Percentiles rank a stretch among this genome's conserved stretches.
Evolutionary conservation across 2,888 invertebrate genomes (phyloP).

Genomic region (Cephus runcator): DNA sequence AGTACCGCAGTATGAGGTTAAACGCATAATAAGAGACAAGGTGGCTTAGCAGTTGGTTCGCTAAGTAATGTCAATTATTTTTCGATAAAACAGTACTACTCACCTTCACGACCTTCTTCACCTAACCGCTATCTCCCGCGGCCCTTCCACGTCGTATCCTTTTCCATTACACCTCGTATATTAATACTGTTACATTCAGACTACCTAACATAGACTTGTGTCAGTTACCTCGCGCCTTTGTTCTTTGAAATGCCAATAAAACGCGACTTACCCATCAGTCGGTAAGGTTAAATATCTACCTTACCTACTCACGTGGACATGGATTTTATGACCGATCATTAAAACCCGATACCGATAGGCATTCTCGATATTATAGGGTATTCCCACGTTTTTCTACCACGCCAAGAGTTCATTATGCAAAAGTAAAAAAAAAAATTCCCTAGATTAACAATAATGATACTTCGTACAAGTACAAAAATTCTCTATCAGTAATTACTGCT

Average conservation of each 20-base stretch:
- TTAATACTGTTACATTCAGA: neutral
- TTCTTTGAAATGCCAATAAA: conserved; percentile 4
- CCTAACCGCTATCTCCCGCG: neutral
- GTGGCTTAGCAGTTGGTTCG: neutral
- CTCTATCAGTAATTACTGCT: neutral
- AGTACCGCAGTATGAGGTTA: neutral
- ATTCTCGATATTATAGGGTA: neutral
- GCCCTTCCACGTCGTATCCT: neutral
- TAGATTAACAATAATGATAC: neutral
- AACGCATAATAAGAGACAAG: neutral
- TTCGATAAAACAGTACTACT: neutral
- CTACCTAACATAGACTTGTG: neutral
- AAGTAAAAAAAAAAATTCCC: neutral
- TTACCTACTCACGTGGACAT: neutral
- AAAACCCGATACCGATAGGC: neutral
- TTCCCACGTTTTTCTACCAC: neutral
- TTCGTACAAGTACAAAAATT: neutral
- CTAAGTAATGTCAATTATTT: neutral
- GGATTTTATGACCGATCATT: conserved; percentile 4
- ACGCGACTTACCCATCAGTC: conserved; percentile 5
- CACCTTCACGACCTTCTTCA: neutral
- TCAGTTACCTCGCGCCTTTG: neutral
- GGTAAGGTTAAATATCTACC: conserved; percentile 6
- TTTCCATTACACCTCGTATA: neutral
- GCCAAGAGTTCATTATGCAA: neutral